Conservation (phyloP, 2,888 invertebrate species). For the Druceiella hillmani region DNA sequence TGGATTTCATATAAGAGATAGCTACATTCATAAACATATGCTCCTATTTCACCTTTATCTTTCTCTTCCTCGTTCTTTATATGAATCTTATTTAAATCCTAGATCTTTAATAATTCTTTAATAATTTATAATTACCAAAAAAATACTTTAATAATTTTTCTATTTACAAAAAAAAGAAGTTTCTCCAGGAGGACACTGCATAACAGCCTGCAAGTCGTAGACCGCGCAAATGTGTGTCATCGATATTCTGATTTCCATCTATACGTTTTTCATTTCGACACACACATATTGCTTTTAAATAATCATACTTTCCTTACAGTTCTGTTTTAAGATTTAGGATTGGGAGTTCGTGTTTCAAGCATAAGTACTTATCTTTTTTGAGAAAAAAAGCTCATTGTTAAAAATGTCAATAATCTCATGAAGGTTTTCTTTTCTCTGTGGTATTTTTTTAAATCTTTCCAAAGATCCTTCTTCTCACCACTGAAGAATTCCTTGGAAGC, state of each 20-base stretch:
- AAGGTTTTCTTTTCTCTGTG: no score
- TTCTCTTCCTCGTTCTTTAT: not conserved
- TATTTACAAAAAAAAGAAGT: conserved; percentile 14
- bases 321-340: conserved; percentile 19
- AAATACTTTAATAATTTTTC: conserved; percentile 18
- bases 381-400: no score
- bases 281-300: conserved; percentile 21
- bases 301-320: conserved; percentile 21
- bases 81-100: not conserved
- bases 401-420: no score
- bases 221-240: conserved; percentile 18
- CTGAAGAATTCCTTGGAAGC: conserved; percentile 16
- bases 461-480: conserved; percentile 16
- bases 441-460: no score
- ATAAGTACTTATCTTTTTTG: no score
- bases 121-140: no score
- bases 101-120: conserved; percentile 16
- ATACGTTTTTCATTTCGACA: conserved; percentile 21
- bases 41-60: not conserved
- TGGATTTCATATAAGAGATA: conserved; percentile 17
- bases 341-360: no score
- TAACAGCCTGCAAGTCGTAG: conserved; percentile 24
- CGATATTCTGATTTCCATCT: conserved; percentile 17
- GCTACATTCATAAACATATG: conserved; percentile 1
- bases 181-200: conserved; percentile 18